Evolutionary conservation across 2,113 vertebrate species (phyloP).

Genomic region (Synchiropus splendidus): DNA sequence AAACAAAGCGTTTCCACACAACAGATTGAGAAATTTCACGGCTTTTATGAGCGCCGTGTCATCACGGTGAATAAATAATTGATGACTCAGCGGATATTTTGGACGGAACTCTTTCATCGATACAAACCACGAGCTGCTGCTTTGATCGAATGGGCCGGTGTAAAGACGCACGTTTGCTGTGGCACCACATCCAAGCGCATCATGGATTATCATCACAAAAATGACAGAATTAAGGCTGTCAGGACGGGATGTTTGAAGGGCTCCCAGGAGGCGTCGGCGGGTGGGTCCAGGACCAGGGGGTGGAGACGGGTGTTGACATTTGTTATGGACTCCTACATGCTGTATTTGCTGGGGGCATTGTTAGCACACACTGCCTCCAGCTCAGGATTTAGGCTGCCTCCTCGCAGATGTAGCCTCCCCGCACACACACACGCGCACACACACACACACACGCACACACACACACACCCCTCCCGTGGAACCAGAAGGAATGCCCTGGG

Average conservation of each 20-base stretch:
- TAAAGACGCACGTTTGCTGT: constrained; percentile 43
- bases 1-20: too few species aligned
- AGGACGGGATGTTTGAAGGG: constrained; percentile 60
- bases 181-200: constrained; percentile 55
- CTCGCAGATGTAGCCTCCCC: constrained; percentile 76
- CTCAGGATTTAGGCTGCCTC: constrained; percentile 76
- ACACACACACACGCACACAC: constrained; percentile 20
- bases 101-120: too few species aligned
- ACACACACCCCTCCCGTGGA: constrained; percentile 30
- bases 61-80: too few species aligned
- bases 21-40: too few species aligned
- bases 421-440: constrained; percentile 30
- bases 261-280: constrained; percentile 48
- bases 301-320: constrained; percentile 42
- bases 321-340: constrained; percentile 66
- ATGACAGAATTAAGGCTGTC: constrained; percentile 65
- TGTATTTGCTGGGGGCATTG: constrained; percentile 87
- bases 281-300: constrained; percentile 34
- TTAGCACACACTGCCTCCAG: constrained; percentile 77
- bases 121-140: not conserved
- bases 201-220: constrained; percentile 74
- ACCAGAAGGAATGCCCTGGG: constrained; percentile 57
- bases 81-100: too few species aligned
- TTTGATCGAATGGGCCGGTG: constrained; percentile 20
- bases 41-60: too few species aligned